Evolutionary conservation across 2,888 invertebrate genomes (phyloP).

Genomic region (Pterostichus madidus): DNA sequence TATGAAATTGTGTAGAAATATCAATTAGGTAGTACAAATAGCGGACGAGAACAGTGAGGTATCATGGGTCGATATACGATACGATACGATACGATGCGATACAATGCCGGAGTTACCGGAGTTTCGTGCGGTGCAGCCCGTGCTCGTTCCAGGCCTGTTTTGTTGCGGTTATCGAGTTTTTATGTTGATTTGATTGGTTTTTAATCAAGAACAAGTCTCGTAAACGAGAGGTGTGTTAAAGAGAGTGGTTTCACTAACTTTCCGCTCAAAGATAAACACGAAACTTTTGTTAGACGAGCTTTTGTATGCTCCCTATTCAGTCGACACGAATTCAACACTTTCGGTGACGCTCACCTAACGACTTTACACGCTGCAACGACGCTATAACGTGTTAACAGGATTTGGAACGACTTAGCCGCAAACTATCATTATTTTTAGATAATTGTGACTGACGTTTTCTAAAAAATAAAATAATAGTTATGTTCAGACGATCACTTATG

Average conservation of each 20-base stretch:
- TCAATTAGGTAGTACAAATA: slow-evolving; percentile 48
- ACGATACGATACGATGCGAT: neutral
- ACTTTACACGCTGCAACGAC: slow-evolving; percentile 1
- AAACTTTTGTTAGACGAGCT: slow-evolving; percentile 15
- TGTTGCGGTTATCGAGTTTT: slow-evolving; percentile 59
- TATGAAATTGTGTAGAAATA: slow-evolving; percentile 42
- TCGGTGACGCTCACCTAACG: neutral
- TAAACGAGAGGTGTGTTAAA: slow-evolving; percentile 46
- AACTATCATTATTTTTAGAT: too few species aligned
- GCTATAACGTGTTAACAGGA: neutral
- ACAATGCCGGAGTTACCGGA: neutral
- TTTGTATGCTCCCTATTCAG: slow-evolving; percentile 15
- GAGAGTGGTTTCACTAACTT: slow-evolving; percentile 33
- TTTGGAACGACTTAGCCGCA: too few species aligned
- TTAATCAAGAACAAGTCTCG: slow-evolving; percentile 59
- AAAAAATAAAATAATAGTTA: too few species aligned
- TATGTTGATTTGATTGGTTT: slow-evolving; percentile 64
- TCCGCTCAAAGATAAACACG: slow-evolving; percentile 32
- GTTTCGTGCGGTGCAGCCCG: slow-evolving; percentile 10
- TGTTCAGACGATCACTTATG: too few species aligned
- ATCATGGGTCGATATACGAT: neutral
- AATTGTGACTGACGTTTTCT: too few species aligned
- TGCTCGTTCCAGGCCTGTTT: neutral
- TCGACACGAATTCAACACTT: neutral
- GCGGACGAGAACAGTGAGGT: neutral